These are phyloP conservation scores for Tenebrosternarchus preto DNA, from an alignment of 2,113 vertebrate species.

Conservation along the genomic window DNA sequence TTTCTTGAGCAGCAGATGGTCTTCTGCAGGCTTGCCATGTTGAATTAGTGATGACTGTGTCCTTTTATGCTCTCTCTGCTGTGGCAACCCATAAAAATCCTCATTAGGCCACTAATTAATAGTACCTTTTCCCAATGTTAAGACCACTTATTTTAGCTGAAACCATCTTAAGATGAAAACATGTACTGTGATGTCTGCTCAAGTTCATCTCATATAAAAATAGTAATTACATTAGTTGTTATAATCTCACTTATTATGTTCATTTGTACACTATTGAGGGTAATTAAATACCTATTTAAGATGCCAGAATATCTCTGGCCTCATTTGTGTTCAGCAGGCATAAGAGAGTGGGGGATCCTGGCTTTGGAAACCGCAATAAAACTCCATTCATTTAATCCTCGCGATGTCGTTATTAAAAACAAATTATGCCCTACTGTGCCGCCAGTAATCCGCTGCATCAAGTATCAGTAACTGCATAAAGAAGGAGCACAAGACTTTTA, in stretches of 20 bases:
- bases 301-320: conserved; percentile 67
- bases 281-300: conserved; percentile 74
- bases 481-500: conserved; percentile 73
- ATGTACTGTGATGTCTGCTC: conserved; percentile 54
- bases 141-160: conserved; percentile 56
- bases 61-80: conserved; percentile 81
- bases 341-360: conserved; percentile 61
- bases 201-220: conserved; percentile 52
- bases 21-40: conserved; percentile 93
- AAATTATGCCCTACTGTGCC: conserved; percentile 73
- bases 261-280: conserved; percentile 71
- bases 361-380: conserved; percentile 71
- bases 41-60: conserved; percentile 94
- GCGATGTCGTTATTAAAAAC: conserved; percentile 78
- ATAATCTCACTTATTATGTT: conserved; percentile 65
- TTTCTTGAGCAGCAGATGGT: conserved; percentile 97
- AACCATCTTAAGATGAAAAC: conserved; percentile 65
- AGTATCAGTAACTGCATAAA: conserved; percentile 77
- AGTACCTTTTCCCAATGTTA: conserved; percentile 67
- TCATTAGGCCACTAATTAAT: conserved; percentile 80
- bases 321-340: conserved; percentile 70
- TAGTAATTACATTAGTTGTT: conserved; percentile 60
- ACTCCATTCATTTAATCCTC: conserved; percentile 73
- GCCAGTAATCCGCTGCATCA: conserved; percentile 74
- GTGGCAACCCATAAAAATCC: conserved; percentile 77